A percentile compares a stretch with the other conserved stretches of the same genome.
These are phyloP conservation scores for Oreortyx pictus DNA, from an alignment of 2,797 vertebrate genomes.

Conservation along the genomic window DNA sequence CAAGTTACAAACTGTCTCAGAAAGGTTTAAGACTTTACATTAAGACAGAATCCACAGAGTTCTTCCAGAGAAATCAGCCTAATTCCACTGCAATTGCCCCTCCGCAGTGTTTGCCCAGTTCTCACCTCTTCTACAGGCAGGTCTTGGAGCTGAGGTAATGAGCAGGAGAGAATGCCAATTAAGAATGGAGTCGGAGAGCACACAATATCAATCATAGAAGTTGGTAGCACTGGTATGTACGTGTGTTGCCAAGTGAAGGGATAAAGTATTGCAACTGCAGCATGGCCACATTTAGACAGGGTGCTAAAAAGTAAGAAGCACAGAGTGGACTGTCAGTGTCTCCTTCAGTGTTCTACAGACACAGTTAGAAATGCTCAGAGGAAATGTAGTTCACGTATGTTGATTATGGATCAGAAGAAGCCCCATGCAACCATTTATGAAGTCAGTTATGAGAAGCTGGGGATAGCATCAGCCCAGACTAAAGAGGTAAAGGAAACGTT, in stretches of 20 bases:
- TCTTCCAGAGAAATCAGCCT: neutral
- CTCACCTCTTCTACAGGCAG: constrained; percentile 96
- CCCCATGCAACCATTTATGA: neutral
- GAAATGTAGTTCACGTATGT: neutral
- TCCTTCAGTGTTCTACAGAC: neutral
- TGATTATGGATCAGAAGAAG: neutral
- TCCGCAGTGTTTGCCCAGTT: neutral
- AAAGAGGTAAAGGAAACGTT: neutral
- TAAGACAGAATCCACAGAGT: neutral
- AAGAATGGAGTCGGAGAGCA: constrained; percentile 98
- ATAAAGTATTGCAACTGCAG: constrained; percentile 91
- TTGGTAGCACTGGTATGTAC: constrained; percentile 93
- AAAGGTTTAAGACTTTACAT: neutral
- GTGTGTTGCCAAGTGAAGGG: constrained; percentile 99
- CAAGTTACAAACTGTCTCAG: neutral
- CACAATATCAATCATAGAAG: constrained; percentile 96
- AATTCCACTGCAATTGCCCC: neutral
- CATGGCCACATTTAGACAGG: constrained; percentile 91
- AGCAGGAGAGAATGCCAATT: constrained; percentile 92
- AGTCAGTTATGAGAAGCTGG: neutral
- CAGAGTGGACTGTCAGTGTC: neutral
- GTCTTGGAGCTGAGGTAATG: constrained; percentile 89
- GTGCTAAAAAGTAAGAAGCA: constrained; percentile 80
- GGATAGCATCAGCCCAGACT: neutral
- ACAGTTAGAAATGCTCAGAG: neutral